Evolutionary conservation across 2,888 invertebrate species (phyloP), one percentile per base, ranked within the genome.

Genomic region (Vesta saturnalis): DNA sequence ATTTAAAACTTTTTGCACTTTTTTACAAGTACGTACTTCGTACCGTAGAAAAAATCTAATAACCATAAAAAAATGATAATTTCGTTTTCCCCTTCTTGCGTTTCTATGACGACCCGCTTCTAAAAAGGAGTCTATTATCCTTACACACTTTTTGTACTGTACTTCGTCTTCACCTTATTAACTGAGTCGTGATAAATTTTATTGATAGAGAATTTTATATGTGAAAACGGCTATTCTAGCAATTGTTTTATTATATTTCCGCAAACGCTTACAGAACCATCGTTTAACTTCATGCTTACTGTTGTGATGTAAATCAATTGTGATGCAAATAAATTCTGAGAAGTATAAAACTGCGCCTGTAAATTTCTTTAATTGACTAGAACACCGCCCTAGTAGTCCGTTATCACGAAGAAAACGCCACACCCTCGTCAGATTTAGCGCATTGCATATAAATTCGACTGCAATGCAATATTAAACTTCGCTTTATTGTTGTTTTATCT

Each of bases 1-100:
- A 64, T 52, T 64, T 64, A 59, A 54, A 65, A 60, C 64, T 68
- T 64, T 68, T 64, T 57, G 61, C 60, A 65, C 69, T 65, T 59
- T 52, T 65, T 39, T 39, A 52, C 60, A 65, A 60, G 66, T 59
- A 47, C 55, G 59, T 60, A 69, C 69, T 65, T 70, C 46, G 52
- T 69, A 65, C 60, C 64, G 60, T 72, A 72, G 75, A 78, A 80
- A n/a, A 81, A 80, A 75, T 78, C 80, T 81, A 81, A 81, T 82
- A 82, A 82, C 82, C 82, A 82, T 82, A 81, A 82, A 82, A 82
- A 82, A 80, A 81, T 82, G 81, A 83, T 82, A 81, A 81, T 80
- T 81, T 77, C 74, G 76, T 78, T 79, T 71, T 70, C 75, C 81
- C 79, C 79, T 78, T 73, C 75, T 76, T 71, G 67, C 70, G 64